phyloP scores from a whole-genome alignment of 2,888 invertebrate genomes.

The Drosophila kokeensis region DNA sequence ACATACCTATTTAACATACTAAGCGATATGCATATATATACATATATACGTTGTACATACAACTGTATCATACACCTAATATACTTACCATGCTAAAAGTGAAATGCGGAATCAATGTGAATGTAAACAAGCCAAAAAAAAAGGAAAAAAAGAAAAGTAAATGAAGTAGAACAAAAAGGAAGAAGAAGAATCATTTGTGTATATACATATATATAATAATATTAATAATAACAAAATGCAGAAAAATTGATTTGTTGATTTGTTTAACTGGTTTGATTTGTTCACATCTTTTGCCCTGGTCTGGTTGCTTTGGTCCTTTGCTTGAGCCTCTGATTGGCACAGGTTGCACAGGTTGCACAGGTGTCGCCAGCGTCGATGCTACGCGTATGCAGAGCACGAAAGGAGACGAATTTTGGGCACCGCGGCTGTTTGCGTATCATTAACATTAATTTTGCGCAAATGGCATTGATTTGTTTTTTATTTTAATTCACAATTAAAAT shows the following conservation, averaged over 20 bases:
- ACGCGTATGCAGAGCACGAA: neutral
- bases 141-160: constrained; percentile 8
- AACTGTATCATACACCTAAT: constrained; percentile 60
- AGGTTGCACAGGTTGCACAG: neutral
- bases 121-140: constrained; percentile 77
- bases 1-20: constrained; percentile 26
- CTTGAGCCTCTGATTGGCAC: too few species aligned
- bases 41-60: constrained; percentile 40
- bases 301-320: neutral
- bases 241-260: constrained; percentile 20
- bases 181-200: neutral
- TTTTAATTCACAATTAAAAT: constrained; percentile 63
- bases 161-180: constrained; percentile 16
- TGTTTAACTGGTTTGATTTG: constrained; percentile 23
- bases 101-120: constrained; percentile 62
- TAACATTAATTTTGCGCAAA: constrained; percentile 66
- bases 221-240: constrained; percentile 19
- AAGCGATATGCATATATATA: constrained; percentile 21
- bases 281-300: neutral
- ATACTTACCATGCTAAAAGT: constrained; percentile 17
- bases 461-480: constrained; percentile 74
- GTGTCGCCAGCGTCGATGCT: neutral
- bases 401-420: constrained; percentile 14
- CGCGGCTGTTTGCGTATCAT: constrained; percentile 47
- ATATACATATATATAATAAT: constrained; percentile 7